Conservation (phyloP, 2,797 vertebrate species). For the Natrix natrix region DNA sequence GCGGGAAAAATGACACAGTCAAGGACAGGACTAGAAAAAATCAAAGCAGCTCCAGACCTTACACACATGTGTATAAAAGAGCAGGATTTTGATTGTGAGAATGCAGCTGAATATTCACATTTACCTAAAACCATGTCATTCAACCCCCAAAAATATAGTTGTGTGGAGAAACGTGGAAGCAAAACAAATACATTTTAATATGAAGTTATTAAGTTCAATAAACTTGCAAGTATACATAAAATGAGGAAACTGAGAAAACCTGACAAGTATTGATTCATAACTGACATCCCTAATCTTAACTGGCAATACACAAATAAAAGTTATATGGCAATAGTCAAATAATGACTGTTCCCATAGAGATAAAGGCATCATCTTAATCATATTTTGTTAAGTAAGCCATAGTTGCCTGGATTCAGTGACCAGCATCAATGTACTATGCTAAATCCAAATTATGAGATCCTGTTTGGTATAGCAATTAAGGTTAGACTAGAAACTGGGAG, state of each 20-base stretch:
- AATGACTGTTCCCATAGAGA: not conserved
- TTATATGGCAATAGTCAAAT: not conserved
- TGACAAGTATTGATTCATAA: not conserved
- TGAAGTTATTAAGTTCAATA: not conserved
- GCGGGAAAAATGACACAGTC: not conserved
- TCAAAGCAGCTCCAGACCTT: not conserved
- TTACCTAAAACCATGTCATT: not conserved
- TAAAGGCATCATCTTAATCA: not conserved
- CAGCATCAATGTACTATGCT: not conserved
- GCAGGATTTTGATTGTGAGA: not conserved
- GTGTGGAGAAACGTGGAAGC: not conserved
- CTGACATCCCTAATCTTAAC: not conserved
- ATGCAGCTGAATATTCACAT: not conserved
- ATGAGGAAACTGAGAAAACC: not conserved
- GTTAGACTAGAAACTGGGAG: not conserved
- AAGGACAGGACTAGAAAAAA: not conserved
- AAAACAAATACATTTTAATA: not conserved
- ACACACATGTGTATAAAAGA: not conserved
- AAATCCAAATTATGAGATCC: not conserved
- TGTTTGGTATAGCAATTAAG: not conserved
- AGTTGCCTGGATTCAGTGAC: not conserved
- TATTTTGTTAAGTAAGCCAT: not conserved
- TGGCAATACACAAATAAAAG: not conserved
- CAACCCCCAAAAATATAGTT: not conserved
- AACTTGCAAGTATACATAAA: not conserved